phyloP scores from a whole-genome alignment of 2,797 vertebrate genomes.

The Choloepus didactylus region DNA sequence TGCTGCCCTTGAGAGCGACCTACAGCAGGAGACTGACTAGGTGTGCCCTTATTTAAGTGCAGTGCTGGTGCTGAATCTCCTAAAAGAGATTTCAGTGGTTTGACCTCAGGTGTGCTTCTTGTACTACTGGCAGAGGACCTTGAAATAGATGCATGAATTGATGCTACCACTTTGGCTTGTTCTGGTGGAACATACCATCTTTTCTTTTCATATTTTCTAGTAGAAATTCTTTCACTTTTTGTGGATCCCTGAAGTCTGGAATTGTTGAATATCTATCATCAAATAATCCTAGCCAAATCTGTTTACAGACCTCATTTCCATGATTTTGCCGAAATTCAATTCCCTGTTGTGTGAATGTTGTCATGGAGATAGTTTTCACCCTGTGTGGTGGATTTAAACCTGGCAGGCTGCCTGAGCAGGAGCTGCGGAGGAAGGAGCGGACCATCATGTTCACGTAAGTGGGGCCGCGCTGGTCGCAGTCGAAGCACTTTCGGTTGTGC shows the following conservation, averaged over 20 bases:
- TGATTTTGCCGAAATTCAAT: conserved; percentile 99
- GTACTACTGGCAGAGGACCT: conserved; percentile 99
- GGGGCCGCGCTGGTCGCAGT: conserved; percentile 99
- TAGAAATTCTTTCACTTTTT: conserved; percentile 99
- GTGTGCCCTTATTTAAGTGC: conserved; percentile 96
- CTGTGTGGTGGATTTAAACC: conserved; percentile 99
- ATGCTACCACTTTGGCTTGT: conserved; percentile 96
- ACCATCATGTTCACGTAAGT: conserved; percentile 99
- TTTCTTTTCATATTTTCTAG: conserved; percentile 99
- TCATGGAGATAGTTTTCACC: conserved; percentile 99
- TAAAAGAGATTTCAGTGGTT: conserved; percentile 96
- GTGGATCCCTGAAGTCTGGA: conserved; percentile 99
- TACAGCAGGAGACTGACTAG: conserved; percentile 97
- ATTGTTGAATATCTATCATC: conserved; percentile 97
- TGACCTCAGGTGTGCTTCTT: conserved; percentile 98
- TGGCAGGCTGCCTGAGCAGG: conserved; percentile 96
- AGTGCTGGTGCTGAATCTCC: conserved; percentile 94
- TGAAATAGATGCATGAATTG: conserved; percentile 97
- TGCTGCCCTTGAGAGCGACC: conserved; percentile 93
- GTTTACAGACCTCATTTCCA: conserved; percentile 99
- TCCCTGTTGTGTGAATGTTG: conserved; percentile 99
- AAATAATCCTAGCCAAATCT: conserved; percentile 98
- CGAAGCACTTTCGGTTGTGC: conserved; percentile 99
- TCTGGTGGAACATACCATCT: conserved; percentile 98
- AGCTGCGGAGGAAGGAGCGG: conserved; percentile 98